These are phyloP conservation scores for Squalus acanthias DNA, from an alignment of 2,797 vertebrate genomes.

Conservation along the genomic window DNA sequence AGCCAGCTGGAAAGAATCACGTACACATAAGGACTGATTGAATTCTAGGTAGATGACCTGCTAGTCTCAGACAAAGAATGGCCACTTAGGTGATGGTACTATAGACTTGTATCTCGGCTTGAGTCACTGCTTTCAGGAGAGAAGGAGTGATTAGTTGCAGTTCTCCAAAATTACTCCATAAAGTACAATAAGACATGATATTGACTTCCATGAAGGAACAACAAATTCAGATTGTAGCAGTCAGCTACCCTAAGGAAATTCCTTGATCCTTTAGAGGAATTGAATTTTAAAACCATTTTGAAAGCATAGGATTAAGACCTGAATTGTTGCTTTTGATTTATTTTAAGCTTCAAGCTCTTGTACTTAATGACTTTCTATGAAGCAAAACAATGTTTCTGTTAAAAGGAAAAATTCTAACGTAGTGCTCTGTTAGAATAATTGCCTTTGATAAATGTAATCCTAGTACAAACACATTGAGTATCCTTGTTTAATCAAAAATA, in stretches of 20 bases:
- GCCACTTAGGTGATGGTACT: background rate
- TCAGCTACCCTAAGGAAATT: background rate
- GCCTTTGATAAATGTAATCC: background rate
- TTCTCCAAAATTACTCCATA: background rate
- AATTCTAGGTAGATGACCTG: too few relatives aligned
- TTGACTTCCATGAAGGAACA: background rate
- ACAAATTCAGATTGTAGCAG: background rate
- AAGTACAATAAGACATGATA: background rate
- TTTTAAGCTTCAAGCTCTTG: background rate
- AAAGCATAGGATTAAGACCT: background rate
- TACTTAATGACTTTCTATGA: background rate
- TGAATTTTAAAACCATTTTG: background rate
- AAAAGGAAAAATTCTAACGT: background rate
- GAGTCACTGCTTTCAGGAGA: background rate
- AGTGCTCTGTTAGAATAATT: background rate
- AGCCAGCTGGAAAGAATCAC: too few relatives aligned
- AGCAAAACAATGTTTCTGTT: background rate
- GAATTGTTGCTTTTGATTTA: slow-evolving; percentile 17
- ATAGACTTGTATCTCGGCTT: background rate
- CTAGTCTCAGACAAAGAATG: too few relatives aligned
- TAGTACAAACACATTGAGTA: background rate
- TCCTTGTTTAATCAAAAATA: background rate
- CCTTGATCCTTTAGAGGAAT: background rate
- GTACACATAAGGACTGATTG: background rate
- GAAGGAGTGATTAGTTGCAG: background rate